Base-by-base conservation (phyloP, 2,113 vertebrate genomes). In the Labrus mixtus region DNA sequence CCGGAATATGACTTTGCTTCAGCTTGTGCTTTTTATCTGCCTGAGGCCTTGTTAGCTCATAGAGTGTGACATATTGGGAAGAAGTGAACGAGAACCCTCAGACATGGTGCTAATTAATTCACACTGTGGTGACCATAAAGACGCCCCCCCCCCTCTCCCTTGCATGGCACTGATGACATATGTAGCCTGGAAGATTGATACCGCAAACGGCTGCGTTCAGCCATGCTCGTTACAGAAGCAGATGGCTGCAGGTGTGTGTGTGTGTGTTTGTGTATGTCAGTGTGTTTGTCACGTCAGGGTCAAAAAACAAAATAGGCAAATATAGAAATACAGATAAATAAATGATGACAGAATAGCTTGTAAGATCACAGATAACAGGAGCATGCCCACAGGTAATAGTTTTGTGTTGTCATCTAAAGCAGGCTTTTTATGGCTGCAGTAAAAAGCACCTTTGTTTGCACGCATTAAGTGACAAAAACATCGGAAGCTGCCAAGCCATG, bases 71-170 rank as follows among this genome's bases (percentile, higher is more conserved):
- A 76, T 85, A 90, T 67, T 73, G 68, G 57, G 33, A 53, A 85
- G 84, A 79, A 80, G 84, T 81, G 89, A 90, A 81, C 22, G 64
- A 82, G 71, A 78, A 79, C 68, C 75, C 62, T 81, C 68, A 74
- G 72, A 90, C 88, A 73, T 19, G 59, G 45, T 48, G 76, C 67
- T 90, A 87, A 90, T 88, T 88, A 87, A 87, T 85, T 88, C 79
- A 86, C 81, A 86, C 83, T 88, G 78, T 81, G 86, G 76, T 33
- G 37, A 84, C 76, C 83, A 78, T 82, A 67, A 78, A 83, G 68
- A 39, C 16, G 8, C 71, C 69, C 65, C 61, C 73, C 65, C 65
- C 64, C 9, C n/a, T 12, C 58, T 4, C n/a, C 37, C 36, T 73
- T 43, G 69, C 60, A 68, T 73, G 65, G 46, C 69, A 16, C 55